Evolutionary conservation across 2,113 vertebrate species (phyloP), one percentile per base, ranked within the genome.

Genomic region (Hiodon alosoides): DNA sequence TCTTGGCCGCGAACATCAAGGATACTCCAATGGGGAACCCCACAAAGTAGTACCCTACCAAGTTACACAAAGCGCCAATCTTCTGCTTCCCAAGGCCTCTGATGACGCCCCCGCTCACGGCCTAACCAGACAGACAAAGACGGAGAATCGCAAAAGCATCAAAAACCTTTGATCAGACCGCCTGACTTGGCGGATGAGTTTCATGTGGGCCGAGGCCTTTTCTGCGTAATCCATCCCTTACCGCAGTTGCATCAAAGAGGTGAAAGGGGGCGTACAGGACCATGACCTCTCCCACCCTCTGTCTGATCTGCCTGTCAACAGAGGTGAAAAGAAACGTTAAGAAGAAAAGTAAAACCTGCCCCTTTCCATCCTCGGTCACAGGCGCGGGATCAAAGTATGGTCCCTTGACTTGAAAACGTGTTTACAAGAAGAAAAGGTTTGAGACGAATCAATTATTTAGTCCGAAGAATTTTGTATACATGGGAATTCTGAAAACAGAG

Each of bases 51-150:
- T 87, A 96, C 76, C 87, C 81, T 31, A 93, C 0, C 0, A 90
- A 60, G 0, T 92, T 92, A 70, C 86, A 83, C 11, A 93, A 17
- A 5, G 95, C 95, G 0, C 94, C 94, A 0, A 95, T 81, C 76
- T 82, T 91, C 83, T 97, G 94, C 86, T 87, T 94, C 76, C 95
- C 94, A 0, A 90, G 79, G 48, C 94, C 95, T 83, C 90, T 86
- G 66, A 95, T 84, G 58, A 96, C 81, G 7, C 92, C 90, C 0
- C 87, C 73, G 0, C 69, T 84, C 72, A 91, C 73, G 0, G 83
- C 86, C 94, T 96, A 82, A 0, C 61, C 51, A 73, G 0, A 5
- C 8, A 81, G 69, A 64, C 61, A 16, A 16, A 64, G 3, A 2
- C 61, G n/a, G 14, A 7, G 31, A 31, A 31, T 31, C 31, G 2